phyloP scores from a whole-genome alignment of 2,888 invertebrate species.

The Rutpela maculata region DNA sequence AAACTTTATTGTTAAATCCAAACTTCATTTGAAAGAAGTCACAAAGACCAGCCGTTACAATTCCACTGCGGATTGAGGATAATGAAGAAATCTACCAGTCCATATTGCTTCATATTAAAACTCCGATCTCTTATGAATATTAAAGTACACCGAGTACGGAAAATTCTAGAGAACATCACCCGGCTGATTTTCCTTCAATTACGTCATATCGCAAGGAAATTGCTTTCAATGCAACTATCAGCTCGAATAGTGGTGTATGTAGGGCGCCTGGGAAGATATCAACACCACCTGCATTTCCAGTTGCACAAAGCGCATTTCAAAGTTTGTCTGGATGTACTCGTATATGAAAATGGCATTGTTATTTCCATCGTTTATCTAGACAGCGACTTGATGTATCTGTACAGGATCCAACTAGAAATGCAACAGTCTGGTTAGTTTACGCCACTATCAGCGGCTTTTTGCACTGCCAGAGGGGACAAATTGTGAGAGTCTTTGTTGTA shows the following conservation, averaged over 20 bases:
- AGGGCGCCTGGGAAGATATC: conserved; percentile 15
- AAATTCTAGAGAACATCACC: background rate
- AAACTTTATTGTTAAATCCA: too few relatives aligned
- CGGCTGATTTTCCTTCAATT: conserved; percentile 4
- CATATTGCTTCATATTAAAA: background rate
- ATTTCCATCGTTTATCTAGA: conserved; percentile 16
- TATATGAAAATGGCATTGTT: background rate
- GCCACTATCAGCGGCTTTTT: background rate
- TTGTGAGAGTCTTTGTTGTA: too few relatives aligned
- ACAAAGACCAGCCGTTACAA: background rate
- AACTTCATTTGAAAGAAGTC: background rate
- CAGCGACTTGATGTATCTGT: background rate
- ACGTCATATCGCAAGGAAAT: background rate
- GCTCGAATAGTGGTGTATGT: background rate
- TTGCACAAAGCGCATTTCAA: conserved; percentile 20
- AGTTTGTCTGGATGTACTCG: background rate
- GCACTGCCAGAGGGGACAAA: background rate
- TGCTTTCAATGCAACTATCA: conserved; percentile 11
- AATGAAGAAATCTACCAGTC: background rate
- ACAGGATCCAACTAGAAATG: background rate
- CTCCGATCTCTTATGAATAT: background rate
- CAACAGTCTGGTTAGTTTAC: background rate
- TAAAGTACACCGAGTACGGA: background rate
- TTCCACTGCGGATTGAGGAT: background rate
- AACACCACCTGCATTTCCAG: conserved; percentile 17